Base-by-base conservation (phyloP, 2,797 vertebrate species). In the Jordanella pulchra region DNA sequence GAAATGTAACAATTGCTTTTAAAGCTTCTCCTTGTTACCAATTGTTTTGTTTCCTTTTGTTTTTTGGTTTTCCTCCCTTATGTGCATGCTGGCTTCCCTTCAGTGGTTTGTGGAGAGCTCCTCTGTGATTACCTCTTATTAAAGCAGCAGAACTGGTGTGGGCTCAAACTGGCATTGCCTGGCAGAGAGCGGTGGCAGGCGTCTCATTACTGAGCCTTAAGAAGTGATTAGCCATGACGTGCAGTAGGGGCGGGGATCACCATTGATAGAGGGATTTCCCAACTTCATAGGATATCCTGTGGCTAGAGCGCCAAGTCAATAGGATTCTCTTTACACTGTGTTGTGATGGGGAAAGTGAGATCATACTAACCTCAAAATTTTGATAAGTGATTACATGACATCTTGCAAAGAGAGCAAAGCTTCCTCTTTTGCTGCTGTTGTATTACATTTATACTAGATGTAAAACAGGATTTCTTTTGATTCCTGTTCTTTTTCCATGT, bases 281-380 rank as follows among this genome's bases (percentile, higher is more conserved):
- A 88, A 93, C 92, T 92, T 88, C 90, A 91, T 91, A 93, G 93
- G 93, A 93, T 93, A 93, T 93, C 92, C 93, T 93, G 92, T 89
- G 88, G 90, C 90, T 83, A 75, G 77, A 81, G 91, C 91, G 87
- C 82, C 85, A 73, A 87, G 83, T 63, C 89, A 91, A 93, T 91
- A 91, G 88, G 87, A 89, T 88, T 90, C 89, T 88, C 87, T 85
- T 75, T 85, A 85, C 73, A 35, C 76, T 68, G 69, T 23, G 65
- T 79, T 84, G 77, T 82, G 86, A 87, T 79, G 65, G 47, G 53
- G 73, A 51, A 78, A 76, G 75, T 88, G 87, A 91, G 86, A 88
- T 91, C 89, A 91, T 69, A 44, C 80, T 74, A 83, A 87, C 80
- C 78, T 73, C 82, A 72, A 75, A 81, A 77, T 86, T 87, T 76